A percentile compares a stretch with the other conserved stretches of the same genome.
Conservation (phyloP, 2,113 vertebrate genomes). For the Heterochromis multidens region DNA sequence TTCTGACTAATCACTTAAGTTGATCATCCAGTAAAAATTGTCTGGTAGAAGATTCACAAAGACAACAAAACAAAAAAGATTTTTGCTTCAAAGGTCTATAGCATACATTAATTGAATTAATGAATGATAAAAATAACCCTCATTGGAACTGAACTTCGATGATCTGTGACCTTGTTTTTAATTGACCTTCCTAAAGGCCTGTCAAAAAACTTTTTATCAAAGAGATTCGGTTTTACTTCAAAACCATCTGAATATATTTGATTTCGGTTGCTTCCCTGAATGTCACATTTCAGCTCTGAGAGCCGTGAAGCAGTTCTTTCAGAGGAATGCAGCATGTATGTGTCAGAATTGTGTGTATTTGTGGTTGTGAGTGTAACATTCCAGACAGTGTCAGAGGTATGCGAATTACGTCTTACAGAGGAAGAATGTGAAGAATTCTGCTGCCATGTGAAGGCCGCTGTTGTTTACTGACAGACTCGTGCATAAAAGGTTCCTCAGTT, state of each 20-base stretch:
- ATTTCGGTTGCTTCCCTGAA: not conserved
- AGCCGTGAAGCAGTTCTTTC: not conserved
- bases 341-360: slow-evolving; percentile 35
- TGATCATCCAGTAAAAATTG: not conserved
- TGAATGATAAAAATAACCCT: not conserved
- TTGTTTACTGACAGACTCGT: slow-evolving; percentile 63
- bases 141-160: not conserved
- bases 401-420: slow-evolving; percentile 68
- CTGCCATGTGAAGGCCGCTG: slow-evolving; percentile 48
- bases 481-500: slow-evolving; percentile 6
- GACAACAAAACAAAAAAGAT: not conserved
- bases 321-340: slow-evolving; percentile 30
- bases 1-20: no score
- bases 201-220: not conserved
- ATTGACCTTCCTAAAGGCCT: not conserved
- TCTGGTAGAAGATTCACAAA: no score
- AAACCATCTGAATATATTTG: not conserved
- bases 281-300: not conserved
- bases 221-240: not conserved
- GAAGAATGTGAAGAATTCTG: slow-evolving; percentile 73
- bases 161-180: not conserved
- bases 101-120: not conserved
- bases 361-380: slow-evolving; percentile 46
- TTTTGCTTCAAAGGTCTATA: no score
- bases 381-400: slow-evolving; percentile 62